Evolutionary conservation across 2,113 vertebrate genomes (phyloP).

Genomic region (Rallus limicola): DNA sequence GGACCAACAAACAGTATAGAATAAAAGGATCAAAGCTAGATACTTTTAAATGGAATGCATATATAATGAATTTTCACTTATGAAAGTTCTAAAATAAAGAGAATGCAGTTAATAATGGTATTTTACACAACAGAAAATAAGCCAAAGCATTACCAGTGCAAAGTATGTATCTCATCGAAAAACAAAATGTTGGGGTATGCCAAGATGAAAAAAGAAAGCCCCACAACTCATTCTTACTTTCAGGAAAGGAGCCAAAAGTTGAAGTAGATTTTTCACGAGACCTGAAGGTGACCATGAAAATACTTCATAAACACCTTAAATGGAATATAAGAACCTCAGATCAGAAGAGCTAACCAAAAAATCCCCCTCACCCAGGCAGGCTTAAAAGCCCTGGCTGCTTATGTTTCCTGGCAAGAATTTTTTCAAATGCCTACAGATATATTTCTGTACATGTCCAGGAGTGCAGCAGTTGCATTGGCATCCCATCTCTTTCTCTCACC

Average conservation of each 20-base stretch:
- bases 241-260: not conserved
- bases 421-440: not conserved
- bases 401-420: not conserved
- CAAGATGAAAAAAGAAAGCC: not conserved
- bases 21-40: not conserved
- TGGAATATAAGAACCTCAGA: not conserved
- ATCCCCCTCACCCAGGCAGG: not conserved
- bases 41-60: not conserved
- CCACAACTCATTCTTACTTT: not conserved
- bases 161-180: not conserved
- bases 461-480: not conserved
- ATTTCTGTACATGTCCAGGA: not conserved
- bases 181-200: not conserved
- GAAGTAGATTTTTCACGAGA: not conserved
- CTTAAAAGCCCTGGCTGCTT: not conserved
- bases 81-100: not conserved
- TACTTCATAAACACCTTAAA: slow-evolving; percentile 5
- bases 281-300: not conserved
- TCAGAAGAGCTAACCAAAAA: not conserved
- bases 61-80: not conserved
- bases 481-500: not conserved
- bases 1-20: not conserved
- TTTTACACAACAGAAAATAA: not conserved
- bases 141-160: not conserved
- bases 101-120: not conserved